Percentiles rank a stretch among this genome's conserved stretches.
These are phyloP conservation scores for Sympetrum striolatum DNA, from an alignment of 2,888 invertebrate species.

Conservation along the genomic window DNA sequence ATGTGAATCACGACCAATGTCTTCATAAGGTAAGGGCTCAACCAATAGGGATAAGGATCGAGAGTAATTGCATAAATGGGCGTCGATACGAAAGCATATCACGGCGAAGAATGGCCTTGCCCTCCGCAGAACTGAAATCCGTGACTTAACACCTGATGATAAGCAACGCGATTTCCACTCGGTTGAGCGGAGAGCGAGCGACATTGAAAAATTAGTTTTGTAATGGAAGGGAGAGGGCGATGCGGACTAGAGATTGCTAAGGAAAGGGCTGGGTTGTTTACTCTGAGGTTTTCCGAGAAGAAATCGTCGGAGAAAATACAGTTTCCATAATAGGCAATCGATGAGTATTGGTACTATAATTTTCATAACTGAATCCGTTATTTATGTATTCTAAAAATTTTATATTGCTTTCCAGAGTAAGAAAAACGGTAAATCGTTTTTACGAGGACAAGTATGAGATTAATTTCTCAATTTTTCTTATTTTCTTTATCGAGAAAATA, in stretches of 20 bases:
- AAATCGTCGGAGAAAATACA: background rate
- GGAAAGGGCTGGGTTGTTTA: background rate
- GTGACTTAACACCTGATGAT: slow-evolving; percentile 30
- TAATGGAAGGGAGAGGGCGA: background rate
- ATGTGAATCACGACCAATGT: too few species aligned
- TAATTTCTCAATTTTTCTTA: too few species aligned
- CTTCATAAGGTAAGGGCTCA: too few species aligned
- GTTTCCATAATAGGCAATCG: background rate
- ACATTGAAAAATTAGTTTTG: slow-evolving; percentile 15
- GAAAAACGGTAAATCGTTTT: too few species aligned
- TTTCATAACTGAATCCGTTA: too few species aligned
- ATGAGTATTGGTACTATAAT: background rate
- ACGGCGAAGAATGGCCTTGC: background rate
- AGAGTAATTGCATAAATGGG: background rate
- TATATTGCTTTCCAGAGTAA: too few species aligned
- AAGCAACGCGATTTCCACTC: slow-evolving; percentile 13
- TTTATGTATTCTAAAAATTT: too few species aligned
- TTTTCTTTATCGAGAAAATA: too few species aligned
- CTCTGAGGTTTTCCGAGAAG: background rate
- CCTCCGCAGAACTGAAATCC: background rate
- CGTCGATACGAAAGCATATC: background rate
- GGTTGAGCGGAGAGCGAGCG: background rate
- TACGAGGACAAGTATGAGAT: too few species aligned
- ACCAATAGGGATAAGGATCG: background rate
- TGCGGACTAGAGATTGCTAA: background rate